Conservation (phyloP, 2,113 vertebrate species). For the Oceanodroma tethys region DNA sequence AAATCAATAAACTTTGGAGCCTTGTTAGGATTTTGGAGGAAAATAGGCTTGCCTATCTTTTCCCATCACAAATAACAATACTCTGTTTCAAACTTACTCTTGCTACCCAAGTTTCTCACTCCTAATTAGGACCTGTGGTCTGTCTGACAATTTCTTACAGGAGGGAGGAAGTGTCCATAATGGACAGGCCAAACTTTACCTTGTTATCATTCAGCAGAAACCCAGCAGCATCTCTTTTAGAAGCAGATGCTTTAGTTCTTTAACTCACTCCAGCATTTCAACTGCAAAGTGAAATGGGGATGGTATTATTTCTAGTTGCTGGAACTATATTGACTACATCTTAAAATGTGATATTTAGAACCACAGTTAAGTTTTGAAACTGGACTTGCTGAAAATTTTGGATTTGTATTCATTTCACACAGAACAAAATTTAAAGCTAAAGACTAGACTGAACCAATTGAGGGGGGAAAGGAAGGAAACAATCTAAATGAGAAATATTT, state of each 20-base stretch:
- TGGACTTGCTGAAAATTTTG: not conserved
- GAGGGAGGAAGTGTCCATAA: not conserved
- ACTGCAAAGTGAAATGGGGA: not conserved
- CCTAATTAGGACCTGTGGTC: not conserved
- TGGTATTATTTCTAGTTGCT: not conserved
- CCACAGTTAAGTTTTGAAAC: not conserved
- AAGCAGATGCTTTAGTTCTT: not conserved
- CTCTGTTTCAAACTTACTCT: not conserved
- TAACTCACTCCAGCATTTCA: rapidly evolving
- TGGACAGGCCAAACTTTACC: not conserved
- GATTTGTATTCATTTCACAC: not conserved
- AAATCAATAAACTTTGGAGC: not conserved
- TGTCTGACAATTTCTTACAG: not conserved
- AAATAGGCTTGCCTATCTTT: not conserved
- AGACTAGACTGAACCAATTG: not conserved
- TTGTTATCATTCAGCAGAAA: not conserved
- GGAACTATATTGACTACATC: not conserved
- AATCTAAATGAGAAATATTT: not conserved
- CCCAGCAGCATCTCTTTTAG: not conserved
- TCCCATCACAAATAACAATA: not conserved
- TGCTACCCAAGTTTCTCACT: not conserved
- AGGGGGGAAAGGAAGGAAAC: not conserved
- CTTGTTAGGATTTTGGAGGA: not conserved
- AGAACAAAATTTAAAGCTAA: not conserved
- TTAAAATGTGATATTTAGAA: not conserved